Conservation (phyloP, 2,888 invertebrate genomes). For the Congeria kusceri region DNA sequence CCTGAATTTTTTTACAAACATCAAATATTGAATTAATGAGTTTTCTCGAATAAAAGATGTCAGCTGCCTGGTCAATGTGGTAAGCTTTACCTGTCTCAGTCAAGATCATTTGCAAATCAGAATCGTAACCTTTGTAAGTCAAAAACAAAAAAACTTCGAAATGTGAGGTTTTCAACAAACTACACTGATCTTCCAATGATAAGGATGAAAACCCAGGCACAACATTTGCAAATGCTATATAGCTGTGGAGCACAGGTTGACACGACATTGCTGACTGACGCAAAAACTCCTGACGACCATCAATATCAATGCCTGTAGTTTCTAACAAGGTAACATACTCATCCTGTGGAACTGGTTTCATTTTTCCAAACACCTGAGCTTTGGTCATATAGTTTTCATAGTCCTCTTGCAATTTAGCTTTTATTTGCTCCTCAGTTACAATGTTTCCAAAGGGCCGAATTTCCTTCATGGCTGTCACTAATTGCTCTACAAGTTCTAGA, state of each 20-base stretch:
- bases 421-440: slow-evolving; percentile 59
- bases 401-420: slow-evolving; percentile 48
- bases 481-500: slow-evolving; percentile 45
- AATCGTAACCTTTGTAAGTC: slow-evolving; percentile 61
- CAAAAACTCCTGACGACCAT: slow-evolving; percentile 63
- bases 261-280: slow-evolving; percentile 63
- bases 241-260: slow-evolving; percentile 63
- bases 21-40: slow-evolving; percentile 63
- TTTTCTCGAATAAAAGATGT: slow-evolving; percentile 62
- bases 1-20: slow-evolving; percentile 63
- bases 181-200: slow-evolving; percentile 64
- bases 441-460: slow-evolving; percentile 60
- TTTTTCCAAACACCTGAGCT: slow-evolving; percentile 58
- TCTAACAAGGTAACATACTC: slow-evolving; percentile 60
- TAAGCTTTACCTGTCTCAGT: slow-evolving; percentile 64
- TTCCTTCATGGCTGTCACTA: slow-evolving; percentile 52
- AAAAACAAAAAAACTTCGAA: slow-evolving; percentile 63
- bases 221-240: slow-evolving; percentile 63
- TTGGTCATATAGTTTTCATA: slow-evolving; percentile 59
- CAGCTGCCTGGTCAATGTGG: slow-evolving; percentile 64
- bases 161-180: slow-evolving; percentile 61
- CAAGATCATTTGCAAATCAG: slow-evolving; percentile 61
- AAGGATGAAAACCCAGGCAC: slow-evolving; percentile 59
- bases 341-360: slow-evolving; percentile 62
- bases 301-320: slow-evolving; percentile 63